Percentiles rank a stretch among this genome's conserved stretches.
phyloP scores from a whole-genome alignment of 2,797 vertebrate genomes.

The Champsocephalus esox region DNA sequence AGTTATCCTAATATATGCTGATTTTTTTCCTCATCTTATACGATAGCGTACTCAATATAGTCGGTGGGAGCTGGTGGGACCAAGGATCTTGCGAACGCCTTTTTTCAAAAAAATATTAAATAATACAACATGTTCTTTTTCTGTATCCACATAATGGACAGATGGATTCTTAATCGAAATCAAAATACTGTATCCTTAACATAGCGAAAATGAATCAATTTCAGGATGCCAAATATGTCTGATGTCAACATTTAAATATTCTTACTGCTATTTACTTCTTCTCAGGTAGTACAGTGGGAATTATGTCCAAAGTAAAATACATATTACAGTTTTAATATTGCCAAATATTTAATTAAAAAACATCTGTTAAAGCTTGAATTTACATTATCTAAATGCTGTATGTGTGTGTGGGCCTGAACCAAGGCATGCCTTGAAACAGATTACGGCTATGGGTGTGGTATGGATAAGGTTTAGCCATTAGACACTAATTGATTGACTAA shows the following conservation, averaged over 20 bases:
- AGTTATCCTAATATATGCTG: not conserved
- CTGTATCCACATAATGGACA: not conserved
- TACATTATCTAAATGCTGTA: not conserved
- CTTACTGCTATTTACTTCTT: not conserved
- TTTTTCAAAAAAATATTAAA: not conserved
- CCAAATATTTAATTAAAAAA: not conserved
- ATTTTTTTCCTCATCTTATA: not conserved
- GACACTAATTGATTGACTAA: not conserved
- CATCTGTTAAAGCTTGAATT: not conserved
- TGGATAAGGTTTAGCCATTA: conserved; percentile 1
- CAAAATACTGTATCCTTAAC: no score
- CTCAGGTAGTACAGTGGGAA: not conserved
- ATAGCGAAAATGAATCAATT: no score
- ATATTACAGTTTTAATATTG: not conserved
- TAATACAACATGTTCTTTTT: not conserved
- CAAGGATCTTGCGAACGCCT: not conserved
- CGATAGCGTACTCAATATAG: not conserved
- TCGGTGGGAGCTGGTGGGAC: not conserved
- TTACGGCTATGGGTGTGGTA: conserved; percentile 37
- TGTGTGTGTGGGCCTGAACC: not conserved
- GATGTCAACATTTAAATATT: no score
- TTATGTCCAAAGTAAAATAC: not conserved
- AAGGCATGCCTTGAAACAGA: not conserved
- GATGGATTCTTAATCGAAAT: not conserved
- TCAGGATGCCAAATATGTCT: no score